These are phyloP conservation scores for Rhagonycha lutea DNA, from an alignment of 2,888 invertebrate species.

Conservation along the genomic window DNA sequence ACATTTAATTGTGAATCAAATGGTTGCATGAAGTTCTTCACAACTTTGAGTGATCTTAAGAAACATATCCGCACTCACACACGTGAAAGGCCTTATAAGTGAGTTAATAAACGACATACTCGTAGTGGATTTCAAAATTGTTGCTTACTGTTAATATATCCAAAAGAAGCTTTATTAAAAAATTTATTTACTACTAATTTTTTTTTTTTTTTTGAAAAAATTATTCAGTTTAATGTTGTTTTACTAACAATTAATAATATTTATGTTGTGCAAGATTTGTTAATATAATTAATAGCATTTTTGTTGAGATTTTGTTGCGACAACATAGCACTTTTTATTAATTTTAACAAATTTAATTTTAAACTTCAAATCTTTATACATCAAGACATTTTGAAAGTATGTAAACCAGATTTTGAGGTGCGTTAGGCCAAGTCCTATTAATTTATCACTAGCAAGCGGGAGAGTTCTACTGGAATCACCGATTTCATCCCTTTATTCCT, in stretches of 20 bases:
- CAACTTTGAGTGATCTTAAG: constrained; percentile 90
- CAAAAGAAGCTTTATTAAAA: background rate
- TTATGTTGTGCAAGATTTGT: background rate
- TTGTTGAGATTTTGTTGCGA: background rate
- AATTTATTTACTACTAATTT: background rate
- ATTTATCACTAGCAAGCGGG: too few species aligned
- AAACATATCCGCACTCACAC: constrained; percentile 93
- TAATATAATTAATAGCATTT: background rate
- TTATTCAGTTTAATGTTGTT: background rate
- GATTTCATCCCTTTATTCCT: too few species aligned
- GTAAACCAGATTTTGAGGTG: too few species aligned
- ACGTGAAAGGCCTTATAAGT: constrained; percentile 88
- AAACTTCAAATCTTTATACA: background rate
- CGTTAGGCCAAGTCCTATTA: too few species aligned
- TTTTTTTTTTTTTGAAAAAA: background rate
- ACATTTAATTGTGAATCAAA: constrained; percentile 88
- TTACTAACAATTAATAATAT: background rate
- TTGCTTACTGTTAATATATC: constrained; percentile 1
- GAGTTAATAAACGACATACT: constrained; percentile 48
- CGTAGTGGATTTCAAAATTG: background rate
- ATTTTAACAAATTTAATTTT: background rate
- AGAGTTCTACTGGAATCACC: too few species aligned
- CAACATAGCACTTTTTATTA: background rate
- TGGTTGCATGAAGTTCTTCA: constrained; percentile 89
- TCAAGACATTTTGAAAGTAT: background rate